A percentile compares a stretch with the other conserved stretches of the same genome.
Evolutionary conservation across 2,113 vertebrate species (phyloP).

Genomic region (Dipodomys merriami): DNA sequence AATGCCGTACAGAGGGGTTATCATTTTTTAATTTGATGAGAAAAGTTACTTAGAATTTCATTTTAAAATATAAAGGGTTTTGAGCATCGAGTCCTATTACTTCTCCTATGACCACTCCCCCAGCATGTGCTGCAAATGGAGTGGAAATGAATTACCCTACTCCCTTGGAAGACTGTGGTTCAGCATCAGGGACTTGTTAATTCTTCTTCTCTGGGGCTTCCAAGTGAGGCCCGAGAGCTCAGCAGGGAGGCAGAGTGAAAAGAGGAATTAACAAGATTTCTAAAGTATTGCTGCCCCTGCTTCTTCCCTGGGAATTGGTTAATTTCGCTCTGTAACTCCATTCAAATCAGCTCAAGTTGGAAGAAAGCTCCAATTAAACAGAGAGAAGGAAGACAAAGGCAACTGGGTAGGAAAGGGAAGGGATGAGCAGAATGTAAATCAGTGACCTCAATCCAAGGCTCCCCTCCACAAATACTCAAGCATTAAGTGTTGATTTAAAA

Average conservation of each 20-base stretch:
- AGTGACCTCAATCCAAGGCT: constrained; percentile 28
- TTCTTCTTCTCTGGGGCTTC: constrained; percentile 74
- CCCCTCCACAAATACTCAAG: neutral
- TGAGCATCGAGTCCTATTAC: constrained; percentile 39
- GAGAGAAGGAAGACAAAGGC: constrained; percentile 49
- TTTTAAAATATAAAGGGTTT: constrained; percentile 56
- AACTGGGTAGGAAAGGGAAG: neutral
- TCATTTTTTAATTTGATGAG: constrained; percentile 38
- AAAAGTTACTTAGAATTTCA: constrained; percentile 42
- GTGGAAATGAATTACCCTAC: constrained; percentile 78
- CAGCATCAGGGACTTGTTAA: constrained; percentile 76
- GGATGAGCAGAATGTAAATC: constrained; percentile 70
- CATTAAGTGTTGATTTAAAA: neutral
- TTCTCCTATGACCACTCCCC: constrained; percentile 60
- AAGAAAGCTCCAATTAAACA: constrained; percentile 71
- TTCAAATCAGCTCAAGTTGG: constrained; percentile 70
- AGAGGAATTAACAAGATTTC: constrained; percentile 77
- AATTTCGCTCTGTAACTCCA: constrained; percentile 71
- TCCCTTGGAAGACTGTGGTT: constrained; percentile 69
- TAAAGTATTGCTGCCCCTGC: constrained; percentile 60
- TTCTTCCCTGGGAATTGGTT: constrained; percentile 74
- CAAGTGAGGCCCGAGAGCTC: constrained; percentile 33
- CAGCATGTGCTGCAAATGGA: constrained; percentile 72
- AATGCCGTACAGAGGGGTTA: too few relatives aligned
- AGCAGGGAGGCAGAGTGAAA: constrained; percentile 56